Conservation (phyloP, 2,888 invertebrate species). For the Eupithecia inturbata region DNA sequence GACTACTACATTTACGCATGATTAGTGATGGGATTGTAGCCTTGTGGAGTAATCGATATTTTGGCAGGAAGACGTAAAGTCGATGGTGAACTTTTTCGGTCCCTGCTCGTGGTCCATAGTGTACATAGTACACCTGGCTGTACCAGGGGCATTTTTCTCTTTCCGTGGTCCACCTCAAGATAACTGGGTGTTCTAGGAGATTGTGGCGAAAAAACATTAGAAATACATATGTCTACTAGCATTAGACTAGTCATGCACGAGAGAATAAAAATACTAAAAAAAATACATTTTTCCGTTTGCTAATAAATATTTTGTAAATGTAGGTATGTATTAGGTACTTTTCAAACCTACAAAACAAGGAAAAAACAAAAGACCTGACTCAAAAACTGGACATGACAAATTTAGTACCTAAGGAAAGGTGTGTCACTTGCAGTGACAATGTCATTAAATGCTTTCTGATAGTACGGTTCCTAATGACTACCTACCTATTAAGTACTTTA, state of each 20-base stretch:
- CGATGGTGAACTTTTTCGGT: background rate
- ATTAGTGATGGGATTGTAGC: conserved; percentile 56
- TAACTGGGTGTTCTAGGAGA: too few relatives aligned
- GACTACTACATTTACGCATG: conserved; percentile 79
- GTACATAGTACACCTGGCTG: too few relatives aligned
- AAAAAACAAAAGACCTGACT: background rate
- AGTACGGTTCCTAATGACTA: background rate
- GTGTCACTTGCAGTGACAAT: background rate
- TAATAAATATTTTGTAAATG: background rate
- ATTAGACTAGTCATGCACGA: too few relatives aligned
- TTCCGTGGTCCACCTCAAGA: too few relatives aligned
- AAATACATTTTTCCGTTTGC: background rate
- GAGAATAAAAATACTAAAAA: too few relatives aligned
- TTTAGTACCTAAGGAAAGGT: background rate
- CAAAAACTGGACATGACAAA: background rate
- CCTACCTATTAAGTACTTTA: background rate
- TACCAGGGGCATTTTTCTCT: too few relatives aligned
- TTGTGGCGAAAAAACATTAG: too few relatives aligned
- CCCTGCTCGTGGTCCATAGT: too few relatives aligned
- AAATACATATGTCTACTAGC: too few relatives aligned
- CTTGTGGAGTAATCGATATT: background rate
- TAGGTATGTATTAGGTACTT: background rate
- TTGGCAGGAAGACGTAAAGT: background rate
- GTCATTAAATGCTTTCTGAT: background rate
- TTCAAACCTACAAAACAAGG: background rate